Evolutionary conservation across 2,888 invertebrate genomes (phyloP), one percentile per base, ranked within the genome.

Genomic region (Diplolepis rosae): DNA sequence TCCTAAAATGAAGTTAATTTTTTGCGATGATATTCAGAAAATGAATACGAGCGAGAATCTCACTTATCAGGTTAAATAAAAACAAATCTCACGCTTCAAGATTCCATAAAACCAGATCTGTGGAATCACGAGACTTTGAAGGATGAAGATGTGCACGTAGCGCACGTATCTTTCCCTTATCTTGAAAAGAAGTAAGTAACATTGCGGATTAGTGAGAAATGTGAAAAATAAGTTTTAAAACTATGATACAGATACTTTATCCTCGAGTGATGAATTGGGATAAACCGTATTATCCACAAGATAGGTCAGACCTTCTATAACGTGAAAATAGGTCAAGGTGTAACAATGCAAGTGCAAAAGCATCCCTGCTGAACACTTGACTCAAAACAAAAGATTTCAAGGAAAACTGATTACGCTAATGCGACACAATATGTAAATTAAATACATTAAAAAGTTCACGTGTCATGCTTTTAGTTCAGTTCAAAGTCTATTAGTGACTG

Each of bases 381-480:
- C 61, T n/a, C 39, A 61, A 61, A 61, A 61, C 61, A 39, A 61
- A 61, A 39, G 39, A 61, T 61, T 61, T 61, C 61, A 39, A 61
- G 61, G 61, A 39, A 61, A 39, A 61, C 24, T 61, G 61, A 61
- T 61, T 61, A 22, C 61, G 27, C 61, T 61, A 61, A 39, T 61
- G 61, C 35, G 61, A 61, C 61, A 61, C 27, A 61, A 39, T 61
- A 61, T 61, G 61, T 24, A 61, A 61, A 61, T 61, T 35, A 61
- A 61, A 61, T 35, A 61, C 39, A n/a, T 61, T 61, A 61, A 61
- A 39, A 61, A 39, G 61, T 61, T 61, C 56, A 61, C 39, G 35
- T 61, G 39, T 39, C 61, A 61, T 7, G 61, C 39, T 61, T 56
- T 61, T 39, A 61, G 61, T 61, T 61, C 61, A 39, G 61, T 61